These are phyloP conservation scores for Oreortyx pictus DNA, from an alignment of 2,797 vertebrate species.

Conservation along the genomic window DNA sequence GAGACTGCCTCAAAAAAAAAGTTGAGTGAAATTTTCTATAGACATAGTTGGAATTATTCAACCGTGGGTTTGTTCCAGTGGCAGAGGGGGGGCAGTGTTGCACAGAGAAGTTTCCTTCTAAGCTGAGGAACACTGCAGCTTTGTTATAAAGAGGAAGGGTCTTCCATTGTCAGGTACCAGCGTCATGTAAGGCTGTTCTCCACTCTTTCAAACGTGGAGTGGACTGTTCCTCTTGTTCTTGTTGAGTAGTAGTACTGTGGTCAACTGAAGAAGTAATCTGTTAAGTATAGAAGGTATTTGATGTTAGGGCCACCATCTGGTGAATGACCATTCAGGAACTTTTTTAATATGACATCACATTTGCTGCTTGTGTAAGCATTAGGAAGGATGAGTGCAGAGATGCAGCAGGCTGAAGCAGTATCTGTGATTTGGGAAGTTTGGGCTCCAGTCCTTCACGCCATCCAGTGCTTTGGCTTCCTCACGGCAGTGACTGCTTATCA, in stretches of 20 bases:
- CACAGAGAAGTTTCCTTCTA: background rate
- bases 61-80: background rate
- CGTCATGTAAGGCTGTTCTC: background rate
- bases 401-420: background rate
- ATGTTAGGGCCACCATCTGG: background rate
- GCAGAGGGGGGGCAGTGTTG: conserved; percentile 64
- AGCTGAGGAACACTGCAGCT: fast-evolving
- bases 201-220: background rate
- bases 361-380: background rate
- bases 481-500: background rate
- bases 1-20: background rate
- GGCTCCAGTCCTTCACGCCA: background rate
- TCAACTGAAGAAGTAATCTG: background rate
- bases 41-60: background rate
- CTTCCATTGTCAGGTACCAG: background rate
- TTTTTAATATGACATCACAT: background rate
- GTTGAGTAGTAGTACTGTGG: background rate
- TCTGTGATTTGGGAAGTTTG: background rate
- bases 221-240: background rate
- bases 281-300: background rate
- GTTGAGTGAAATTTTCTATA: background rate
- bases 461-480: background rate
- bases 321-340: background rate
- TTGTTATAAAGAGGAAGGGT: background rate
- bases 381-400: background rate